Percentiles rank a stretch among this genome's conserved stretches.
phyloP scores from a whole-genome alignment of 2,113 vertebrate species.

The Myanophis thanlyinensis region DNA sequence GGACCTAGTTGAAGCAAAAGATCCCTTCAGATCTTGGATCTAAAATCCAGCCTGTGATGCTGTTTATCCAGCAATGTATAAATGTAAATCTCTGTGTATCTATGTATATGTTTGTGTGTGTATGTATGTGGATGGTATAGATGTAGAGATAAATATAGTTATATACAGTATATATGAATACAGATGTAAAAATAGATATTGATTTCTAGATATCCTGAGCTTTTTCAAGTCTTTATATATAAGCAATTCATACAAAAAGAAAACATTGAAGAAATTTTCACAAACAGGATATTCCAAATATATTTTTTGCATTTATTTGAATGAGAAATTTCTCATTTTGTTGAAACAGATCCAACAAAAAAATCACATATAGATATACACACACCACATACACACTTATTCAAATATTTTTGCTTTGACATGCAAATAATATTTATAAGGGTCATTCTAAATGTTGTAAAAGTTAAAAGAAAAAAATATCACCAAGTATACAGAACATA shows the following conservation, averaged over 20 bases:
- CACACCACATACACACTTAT: not conserved
- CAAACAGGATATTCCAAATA: constrained; percentile 43
- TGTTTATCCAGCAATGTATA: constrained; percentile 49
- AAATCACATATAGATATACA: no score
- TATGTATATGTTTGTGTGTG: no score
- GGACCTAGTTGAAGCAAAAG: not conserved
- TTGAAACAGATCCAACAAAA: constrained; percentile 44
- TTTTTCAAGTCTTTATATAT: constrained; percentile 55
- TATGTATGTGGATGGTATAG: no score
- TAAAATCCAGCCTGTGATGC: constrained; percentile 35
- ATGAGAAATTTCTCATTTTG: constrained; percentile 51
- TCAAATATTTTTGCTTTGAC: not conserved
- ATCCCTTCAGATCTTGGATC: constrained; percentile 2
- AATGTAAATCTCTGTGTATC: constrained; percentile 3
- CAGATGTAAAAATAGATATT: no score
- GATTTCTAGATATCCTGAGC: constrained; percentile 41
- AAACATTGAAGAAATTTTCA: constrained; percentile 45
- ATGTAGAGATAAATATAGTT: no score
- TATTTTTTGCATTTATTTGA: no score
- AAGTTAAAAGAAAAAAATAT: not conserved
- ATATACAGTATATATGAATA: no score
- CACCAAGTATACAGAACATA: not conserved
- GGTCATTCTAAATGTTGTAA: not conserved
- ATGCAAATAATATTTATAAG: not conserved
- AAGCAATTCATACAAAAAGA: constrained; percentile 56